These are phyloP conservation scores for Macrocentrus cingulum DNA, from an alignment of 1,140 invertebrate genomes.

Conservation along the genomic window DNA sequence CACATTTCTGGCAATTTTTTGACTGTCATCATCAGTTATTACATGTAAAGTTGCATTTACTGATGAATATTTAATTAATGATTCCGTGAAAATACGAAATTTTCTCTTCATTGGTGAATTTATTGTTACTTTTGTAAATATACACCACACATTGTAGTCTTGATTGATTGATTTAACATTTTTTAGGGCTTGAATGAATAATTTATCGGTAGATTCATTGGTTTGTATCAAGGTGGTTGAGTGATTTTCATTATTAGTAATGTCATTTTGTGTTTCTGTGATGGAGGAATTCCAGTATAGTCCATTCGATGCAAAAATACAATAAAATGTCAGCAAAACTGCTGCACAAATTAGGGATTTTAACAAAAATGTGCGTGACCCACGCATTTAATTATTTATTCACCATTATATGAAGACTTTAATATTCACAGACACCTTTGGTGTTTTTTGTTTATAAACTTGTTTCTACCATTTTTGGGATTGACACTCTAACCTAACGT, in stretches of 20 bases:
- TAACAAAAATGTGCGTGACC: constrained; percentile 47
- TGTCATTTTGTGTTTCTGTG: constrained; percentile 20
- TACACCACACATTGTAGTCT: constrained; percentile 58
- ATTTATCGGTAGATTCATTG: not conserved
- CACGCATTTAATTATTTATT: constrained; percentile 48
- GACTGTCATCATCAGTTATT: constrained; percentile 69
- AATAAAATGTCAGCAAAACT: constrained; percentile 43
- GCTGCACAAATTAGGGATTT: constrained; percentile 40
- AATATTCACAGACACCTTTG: no score
- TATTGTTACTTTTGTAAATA: constrained; percentile 64
- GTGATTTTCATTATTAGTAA: constrained; percentile 24
- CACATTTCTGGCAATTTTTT: constrained; percentile 63
- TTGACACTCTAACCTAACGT: no score
- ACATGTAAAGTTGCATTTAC: constrained; percentile 67
- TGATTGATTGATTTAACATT: constrained; percentile 13
- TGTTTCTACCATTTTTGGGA: no score
- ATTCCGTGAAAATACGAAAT: constrained; percentile 63
- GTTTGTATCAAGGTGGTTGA: constrained; percentile 30
- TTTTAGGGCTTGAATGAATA: not conserved
- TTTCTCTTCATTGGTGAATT: constrained; percentile 65
- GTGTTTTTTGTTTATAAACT: no score
- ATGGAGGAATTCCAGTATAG: constrained; percentile 32
- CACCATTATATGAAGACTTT: constrained; percentile 14
- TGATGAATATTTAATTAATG: constrained; percentile 59
- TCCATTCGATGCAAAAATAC: constrained; percentile 43